Evolutionary conservation across 1,140 invertebrate genomes (phyloP).

Genomic region (Pseudomyrmex dendroicus): DNA sequence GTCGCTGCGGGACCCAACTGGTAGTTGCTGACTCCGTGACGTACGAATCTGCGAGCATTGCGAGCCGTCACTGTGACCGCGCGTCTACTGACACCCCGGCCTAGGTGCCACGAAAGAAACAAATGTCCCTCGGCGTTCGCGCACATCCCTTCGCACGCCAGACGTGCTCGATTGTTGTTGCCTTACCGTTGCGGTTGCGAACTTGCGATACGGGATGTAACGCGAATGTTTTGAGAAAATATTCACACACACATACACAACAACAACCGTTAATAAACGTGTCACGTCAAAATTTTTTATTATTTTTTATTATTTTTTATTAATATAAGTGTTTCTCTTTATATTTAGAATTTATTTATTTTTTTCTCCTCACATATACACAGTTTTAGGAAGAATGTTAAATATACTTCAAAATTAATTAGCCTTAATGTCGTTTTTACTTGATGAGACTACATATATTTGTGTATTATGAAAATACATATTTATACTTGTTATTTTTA

Average conservation of each 20-base stretch:
- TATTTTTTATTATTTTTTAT: no score
- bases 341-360: background rate
- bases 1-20: constrained; percentile 80
- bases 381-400: no score
- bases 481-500: background rate
- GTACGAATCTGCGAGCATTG: constrained; percentile 82
- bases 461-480: background rate
- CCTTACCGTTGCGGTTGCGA: constrained; percentile 31
- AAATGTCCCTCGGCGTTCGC: constrained; percentile 63
- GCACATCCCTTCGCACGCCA: constrained; percentile 34
- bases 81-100: constrained; percentile 65
- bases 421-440: background rate
- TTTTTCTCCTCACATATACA: no score
- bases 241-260: no score
- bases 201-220: constrained; percentile 14
- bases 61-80: constrained; percentile 77
- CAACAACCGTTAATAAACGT: no score
- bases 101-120: constrained; percentile 72
- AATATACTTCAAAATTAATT: background rate
- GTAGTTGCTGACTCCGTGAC: constrained; percentile 84
- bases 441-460: background rate
- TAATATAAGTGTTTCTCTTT: background rate
- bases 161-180: constrained; percentile 26
- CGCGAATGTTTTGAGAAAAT: background rate
- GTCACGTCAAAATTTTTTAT: no score